Evolutionary conservation across 92 coral and sea anemone genomes (phyloP).

Genomic region (Bergia puertoricense): DNA sequence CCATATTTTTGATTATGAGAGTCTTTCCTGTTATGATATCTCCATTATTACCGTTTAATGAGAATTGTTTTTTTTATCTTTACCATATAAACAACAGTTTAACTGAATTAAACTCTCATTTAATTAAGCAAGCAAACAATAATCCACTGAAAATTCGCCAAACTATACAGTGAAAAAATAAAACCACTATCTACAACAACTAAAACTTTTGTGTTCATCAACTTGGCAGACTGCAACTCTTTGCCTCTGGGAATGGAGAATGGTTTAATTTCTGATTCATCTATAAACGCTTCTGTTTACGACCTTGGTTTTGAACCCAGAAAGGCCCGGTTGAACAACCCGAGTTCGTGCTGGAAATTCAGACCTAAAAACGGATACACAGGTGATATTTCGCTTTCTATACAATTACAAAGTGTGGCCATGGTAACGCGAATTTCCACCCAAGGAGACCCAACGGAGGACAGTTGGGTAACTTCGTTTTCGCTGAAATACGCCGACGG

Average conservation of each 20-base stretch:
- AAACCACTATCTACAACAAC: neutral
- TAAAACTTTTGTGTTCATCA: neutral
- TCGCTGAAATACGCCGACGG: neutral
- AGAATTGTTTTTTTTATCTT: too few species aligned
- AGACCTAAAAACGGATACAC: neutral
- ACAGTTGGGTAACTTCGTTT: neutral
- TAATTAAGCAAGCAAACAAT: too few species aligned
- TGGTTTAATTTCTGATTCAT: conserved; percentile 54
- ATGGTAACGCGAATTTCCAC: neutral
- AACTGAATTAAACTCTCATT: too few species aligned
- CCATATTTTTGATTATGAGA: too few species aligned
- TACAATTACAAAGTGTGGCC: neutral
- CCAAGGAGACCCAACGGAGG: conserved; percentile 24
- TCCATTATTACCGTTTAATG: too few species aligned
- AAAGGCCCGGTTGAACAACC: conserved; percentile 64
- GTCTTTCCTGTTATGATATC: too few species aligned
- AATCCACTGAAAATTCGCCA: too few species aligned
- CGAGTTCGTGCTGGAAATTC: conserved; percentile 14
- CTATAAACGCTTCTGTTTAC: conserved; percentile 57
- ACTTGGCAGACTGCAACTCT: neutral
- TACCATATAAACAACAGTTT: too few species aligned
- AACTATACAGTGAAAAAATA: neutral
- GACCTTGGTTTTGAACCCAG: conserved; percentile 50
- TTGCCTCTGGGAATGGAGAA: conserved; percentile 66
- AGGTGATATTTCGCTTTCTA: neutral